Evolutionary conservation across 2,888 invertebrate genomes (phyloP).

Genomic region (Tetranychus piercei): DNA sequence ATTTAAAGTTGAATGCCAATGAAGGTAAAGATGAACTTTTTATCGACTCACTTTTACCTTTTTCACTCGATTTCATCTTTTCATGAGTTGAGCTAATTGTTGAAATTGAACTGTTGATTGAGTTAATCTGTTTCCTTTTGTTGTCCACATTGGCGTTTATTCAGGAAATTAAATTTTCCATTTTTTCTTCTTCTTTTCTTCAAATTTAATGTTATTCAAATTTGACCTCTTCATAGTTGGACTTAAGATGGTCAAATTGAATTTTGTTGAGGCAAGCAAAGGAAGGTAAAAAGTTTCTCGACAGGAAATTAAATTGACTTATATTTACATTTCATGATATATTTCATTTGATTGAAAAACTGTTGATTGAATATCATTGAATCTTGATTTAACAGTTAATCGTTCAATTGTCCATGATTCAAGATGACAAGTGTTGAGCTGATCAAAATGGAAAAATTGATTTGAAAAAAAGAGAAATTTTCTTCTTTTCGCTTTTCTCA

Average conservation of each 20-base stretch:
- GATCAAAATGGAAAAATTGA: too few species aligned
- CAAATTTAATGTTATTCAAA: background rate
- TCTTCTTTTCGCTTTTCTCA: too few species aligned
- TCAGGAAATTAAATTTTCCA: background rate
- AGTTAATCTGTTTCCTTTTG: background rate
- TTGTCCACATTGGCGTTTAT: background rate
- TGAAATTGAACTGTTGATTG: background rate
- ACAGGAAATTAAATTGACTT: background rate
- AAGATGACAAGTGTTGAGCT: too few species aligned
- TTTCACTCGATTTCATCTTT: too few species aligned
- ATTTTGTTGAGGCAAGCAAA: background rate
- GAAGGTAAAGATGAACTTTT: background rate
- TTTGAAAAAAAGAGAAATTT: too few species aligned
- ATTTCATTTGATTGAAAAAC: too few species aligned
- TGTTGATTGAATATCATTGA: too few species aligned
- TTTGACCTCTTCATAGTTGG: background rate
- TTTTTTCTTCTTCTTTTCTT: background rate
- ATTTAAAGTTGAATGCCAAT: background rate
- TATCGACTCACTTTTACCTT: background rate
- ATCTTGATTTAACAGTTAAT: too few species aligned
- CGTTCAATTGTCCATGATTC: too few species aligned
- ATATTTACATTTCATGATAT: too few species aligned
- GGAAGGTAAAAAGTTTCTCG: background rate
- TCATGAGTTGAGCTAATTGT: too few species aligned
- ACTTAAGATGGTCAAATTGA: background rate